Percentiles rank a stretch among this genome's conserved stretches.
phyloP scores from a whole-genome alignment of 2,113 vertebrate species.

The Ahaetulla prasina region DNA sequence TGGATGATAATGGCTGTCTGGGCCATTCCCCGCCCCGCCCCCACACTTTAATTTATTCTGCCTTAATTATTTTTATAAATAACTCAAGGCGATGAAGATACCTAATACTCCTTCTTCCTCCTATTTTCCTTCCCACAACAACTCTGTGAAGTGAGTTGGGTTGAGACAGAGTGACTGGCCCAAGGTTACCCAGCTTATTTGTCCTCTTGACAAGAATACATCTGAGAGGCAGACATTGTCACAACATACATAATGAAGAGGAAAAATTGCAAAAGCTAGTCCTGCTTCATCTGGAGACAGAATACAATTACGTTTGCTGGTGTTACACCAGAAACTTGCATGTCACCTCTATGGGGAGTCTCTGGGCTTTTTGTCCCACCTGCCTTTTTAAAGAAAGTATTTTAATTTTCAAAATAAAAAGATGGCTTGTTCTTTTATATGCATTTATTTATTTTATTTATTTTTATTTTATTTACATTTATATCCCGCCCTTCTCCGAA shows the following conservation, averaged over 20 bases:
- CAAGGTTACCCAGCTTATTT: background rate
- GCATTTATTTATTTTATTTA: too few relatives aligned
- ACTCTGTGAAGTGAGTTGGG: background rate
- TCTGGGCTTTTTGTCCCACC: background rate
- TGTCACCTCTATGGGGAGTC: background rate
- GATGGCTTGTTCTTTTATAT: background rate
- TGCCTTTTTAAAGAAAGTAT: background rate
- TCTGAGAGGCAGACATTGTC: background rate
- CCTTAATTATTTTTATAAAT: background rate
- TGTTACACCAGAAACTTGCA: background rate
- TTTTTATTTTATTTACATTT: too few relatives aligned
- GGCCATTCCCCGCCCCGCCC: too few relatives aligned
- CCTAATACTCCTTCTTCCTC: background rate
- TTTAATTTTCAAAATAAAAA: background rate
- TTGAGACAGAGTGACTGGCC: background rate
- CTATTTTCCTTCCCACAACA: background rate
- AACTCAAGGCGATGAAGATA: background rate
- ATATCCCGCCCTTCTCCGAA: too few relatives aligned
- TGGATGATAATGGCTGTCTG: background rate
- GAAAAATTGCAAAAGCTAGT: background rate
- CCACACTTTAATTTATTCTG: background rate
- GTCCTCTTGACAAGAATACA: background rate
- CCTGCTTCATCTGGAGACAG: background rate
- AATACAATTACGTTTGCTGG: background rate
- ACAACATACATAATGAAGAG: background rate